Base-by-base conservation (phyloP, 2,888 invertebrate species). In the Ophioninae sp. region DNA sequence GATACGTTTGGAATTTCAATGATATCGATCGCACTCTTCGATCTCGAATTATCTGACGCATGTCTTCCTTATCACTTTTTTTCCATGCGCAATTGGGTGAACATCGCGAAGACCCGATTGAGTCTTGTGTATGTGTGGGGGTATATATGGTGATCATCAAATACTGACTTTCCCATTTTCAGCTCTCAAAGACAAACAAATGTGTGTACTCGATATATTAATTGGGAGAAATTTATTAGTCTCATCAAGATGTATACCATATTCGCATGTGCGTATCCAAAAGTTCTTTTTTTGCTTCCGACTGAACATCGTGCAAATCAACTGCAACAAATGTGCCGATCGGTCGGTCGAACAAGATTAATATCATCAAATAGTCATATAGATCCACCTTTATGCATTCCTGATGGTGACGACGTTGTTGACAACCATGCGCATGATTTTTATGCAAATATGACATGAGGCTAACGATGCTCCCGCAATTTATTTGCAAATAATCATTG, bases 401-500 rank as follows among this genome's bases (percentile, higher is more conserved):
- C 2, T 7, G 65, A 7, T 65, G 65, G 39, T 65, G 21, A 68
- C 69, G 72, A 83, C 17, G 57, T 68, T 39, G 23, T 62, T 21
- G 68, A 81, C 61, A 70, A 78, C 72, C 83, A 79, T 81, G 84
- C 78, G 39, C 30, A 78, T 81, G 81, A 81, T 62, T 21, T 74
- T 62, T 50, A 67, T 72, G 70, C 75, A 57, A 41, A 57, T 65
- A 75, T 80, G 80, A 83, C 56, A 41, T 57, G 75, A 81, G 67
- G 67, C 61, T 67, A 75, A 79, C 64, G 50, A 83, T 78, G 70
- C 2, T 85, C 70, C 81, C 83, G 82, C 67, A 80, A 73, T 82
- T 75, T 79, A 30, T 81, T 68, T 69, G 80, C 79, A 80, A 85
- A 76, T 69, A 50, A 56, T 69, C 17, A 50, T 20, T 21, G 50